phyloP scores from a whole-genome alignment of 2,797 vertebrate genomes.

The Chromis chromis region DNA sequence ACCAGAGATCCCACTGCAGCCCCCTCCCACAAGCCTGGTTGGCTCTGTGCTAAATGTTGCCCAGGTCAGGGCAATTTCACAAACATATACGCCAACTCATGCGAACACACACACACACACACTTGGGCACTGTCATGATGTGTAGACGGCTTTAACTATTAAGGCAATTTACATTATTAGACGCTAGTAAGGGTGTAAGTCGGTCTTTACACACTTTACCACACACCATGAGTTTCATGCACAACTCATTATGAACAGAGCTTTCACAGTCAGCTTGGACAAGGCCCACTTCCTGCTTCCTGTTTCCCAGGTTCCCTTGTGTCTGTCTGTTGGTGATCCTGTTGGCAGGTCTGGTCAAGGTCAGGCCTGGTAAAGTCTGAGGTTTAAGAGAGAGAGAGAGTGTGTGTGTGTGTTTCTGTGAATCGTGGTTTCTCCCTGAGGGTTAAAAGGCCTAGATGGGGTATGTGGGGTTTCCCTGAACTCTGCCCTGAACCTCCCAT shows the following conservation, averaged over 20 bases:
- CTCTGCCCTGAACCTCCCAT: conserved; percentile 71
- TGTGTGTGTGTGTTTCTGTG: conserved; percentile 26
- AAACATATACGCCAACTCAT: conserved; percentile 15
- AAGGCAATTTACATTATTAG: conserved; percentile 63
- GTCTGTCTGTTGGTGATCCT: conserved; percentile 72
- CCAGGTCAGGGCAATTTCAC: conserved; percentile 36
- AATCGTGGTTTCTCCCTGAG: conserved; percentile 57
- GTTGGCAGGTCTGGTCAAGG: conserved; percentile 80
- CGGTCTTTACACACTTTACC: conserved; percentile 40
- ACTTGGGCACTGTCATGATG: conserved; percentile 17
- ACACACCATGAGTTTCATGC: conserved; percentile 54
- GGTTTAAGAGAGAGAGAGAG: conserved; percentile 43
- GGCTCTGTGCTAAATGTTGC: conserved; percentile 66
- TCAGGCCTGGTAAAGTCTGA: conserved; percentile 73
- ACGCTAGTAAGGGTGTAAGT: conserved; percentile 10
- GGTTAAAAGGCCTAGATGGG: conserved; percentile 60
- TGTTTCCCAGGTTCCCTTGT: conserved; percentile 77
- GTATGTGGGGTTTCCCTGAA: conserved; percentile 75
- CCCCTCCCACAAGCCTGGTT: conserved; percentile 55
- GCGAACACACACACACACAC: conserved; percentile 10
- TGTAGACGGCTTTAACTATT: conserved; percentile 45
- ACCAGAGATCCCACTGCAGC: conserved; percentile 61
- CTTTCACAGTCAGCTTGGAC: conserved; percentile 61
- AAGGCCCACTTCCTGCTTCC: conserved; percentile 77
- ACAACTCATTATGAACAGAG: conserved; percentile 55